Base-by-base conservation (phyloP, 64 coral and sea anemone genomes). In the Acropora tenuis region DNA sequence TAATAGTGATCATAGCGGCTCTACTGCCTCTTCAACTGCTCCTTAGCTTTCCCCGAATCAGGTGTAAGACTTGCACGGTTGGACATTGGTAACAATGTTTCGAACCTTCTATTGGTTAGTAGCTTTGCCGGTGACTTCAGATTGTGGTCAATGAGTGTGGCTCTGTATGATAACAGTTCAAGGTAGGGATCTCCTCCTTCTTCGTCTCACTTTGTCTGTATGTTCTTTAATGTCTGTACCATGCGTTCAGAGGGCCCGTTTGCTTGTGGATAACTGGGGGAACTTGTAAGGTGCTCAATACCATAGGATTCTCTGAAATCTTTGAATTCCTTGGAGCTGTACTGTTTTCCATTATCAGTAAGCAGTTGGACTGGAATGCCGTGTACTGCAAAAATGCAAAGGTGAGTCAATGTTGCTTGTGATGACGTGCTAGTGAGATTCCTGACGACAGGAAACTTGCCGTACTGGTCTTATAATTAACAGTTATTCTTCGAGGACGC, bases 111-210 rank as follows among this genome's bases (percentile, higher is more conserved):
- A 58, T 52, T 44, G 88, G 88, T 55, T 44, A 44, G 71, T 55
- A 55, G 52, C 52, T 55, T 10, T 55, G 52, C 52, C 52, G 52
- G 52, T 55, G 88, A 68, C 49, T 71, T 80, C 6, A 80, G 77
- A 57, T 90, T 41, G 13, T 67, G 69, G 59, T 80, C 17, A 17
- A 90, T 16, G 60, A 76, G 88, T 90, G 88, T 90, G 79, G 88
- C 40, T 48, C 88, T 78, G 77, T 90, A 90, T 1, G 88, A 80
- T 13, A 90, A 41, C 17, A 90, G 40, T 41, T 43, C 88, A 6
- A 90, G 75, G 77, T 90, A 90, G 8, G 77, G 88, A 77, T 90
- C 77, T n/a, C 57, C 88, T 17, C 66, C 46, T 90, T 67, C 57
- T 18, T 80, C 76, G 52, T 55, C 52, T 8, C 3, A 55, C 52